Conservation (phyloP, 2,888 invertebrate species). For the Pediacus dermestoides region DNA sequence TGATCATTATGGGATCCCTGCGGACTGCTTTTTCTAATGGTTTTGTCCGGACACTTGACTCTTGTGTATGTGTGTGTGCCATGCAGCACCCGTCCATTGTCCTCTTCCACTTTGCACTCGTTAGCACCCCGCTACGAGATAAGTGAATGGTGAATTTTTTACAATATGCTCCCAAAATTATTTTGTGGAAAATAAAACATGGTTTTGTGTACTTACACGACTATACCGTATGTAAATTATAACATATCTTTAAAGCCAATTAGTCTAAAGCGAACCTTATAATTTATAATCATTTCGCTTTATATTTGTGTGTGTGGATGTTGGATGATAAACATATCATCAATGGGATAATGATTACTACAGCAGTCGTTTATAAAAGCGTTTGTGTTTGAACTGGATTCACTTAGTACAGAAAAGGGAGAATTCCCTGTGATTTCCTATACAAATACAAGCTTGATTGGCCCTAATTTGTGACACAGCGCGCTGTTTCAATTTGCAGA, state of each 20-base stretch:
- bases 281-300: no score
- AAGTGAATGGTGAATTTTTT: no score
- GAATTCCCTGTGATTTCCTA: constrained; percentile 32
- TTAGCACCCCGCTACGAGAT: constrained; percentile 16
- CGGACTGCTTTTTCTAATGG: constrained; percentile 26
- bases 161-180: no score
- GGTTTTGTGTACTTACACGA: no score
- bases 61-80: no score
- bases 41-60: constrained; percentile 29
- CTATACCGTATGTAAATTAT: no score
- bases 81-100: constrained; percentile 26
- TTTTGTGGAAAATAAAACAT: no score
- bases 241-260: no score
- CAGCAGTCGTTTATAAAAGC: constrained; percentile 17
- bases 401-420: constrained; percentile 14
- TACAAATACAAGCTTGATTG: constrained; percentile 42
- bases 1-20: constrained; percentile 25
- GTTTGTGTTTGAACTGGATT: constrained; percentile 15
- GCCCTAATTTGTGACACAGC: constrained; percentile 40
- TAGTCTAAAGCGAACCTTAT: no score
- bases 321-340: no score
- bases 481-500: constrained; percentile 30
- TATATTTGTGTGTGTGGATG: no score
- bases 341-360: constrained; percentile 1
- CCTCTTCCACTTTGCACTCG: constrained; percentile 19